Evolutionary conservation across 2,113 vertebrate genomes (phyloP), one percentile per base, ranked within the genome.

Genomic region (Vombatus ursinus): DNA sequence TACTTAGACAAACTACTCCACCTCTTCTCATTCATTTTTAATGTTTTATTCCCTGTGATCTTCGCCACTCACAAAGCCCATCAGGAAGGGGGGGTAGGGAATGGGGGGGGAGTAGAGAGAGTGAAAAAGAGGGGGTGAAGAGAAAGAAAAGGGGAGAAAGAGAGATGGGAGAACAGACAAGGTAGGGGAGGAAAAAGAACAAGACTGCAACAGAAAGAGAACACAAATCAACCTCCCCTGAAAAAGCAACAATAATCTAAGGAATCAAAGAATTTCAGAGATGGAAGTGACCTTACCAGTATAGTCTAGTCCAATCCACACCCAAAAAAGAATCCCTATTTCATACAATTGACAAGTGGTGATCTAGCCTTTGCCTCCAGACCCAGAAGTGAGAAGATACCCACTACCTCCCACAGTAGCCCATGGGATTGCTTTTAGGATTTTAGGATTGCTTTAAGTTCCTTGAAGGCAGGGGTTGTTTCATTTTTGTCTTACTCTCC

Each of bases 1-100:
- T n/a, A 92, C 93, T 95, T 92, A 94, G 95, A 97, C 94, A 95
- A 98, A 97, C 94, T 95, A 96, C 97, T 98, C 94, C 68, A 95
- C 49, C 90, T 92, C 95, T 97, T 51, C 94, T 98, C 97, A 98
- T 98, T 97, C 93, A 98, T 98, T 98, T 98, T 98, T 98, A 97
- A 98, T 97, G 96, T 44, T 97, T 97, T 94, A 92, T 90, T 98
- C 97, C 92, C 96, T 61, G 93, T 93, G 93, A 96, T 94, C 94
- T 94, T 97, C 49, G 93, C 95, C 91, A 94, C 94, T 95, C 94
- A 96, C 95, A 77, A 90, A n/a, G 68, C 53, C 97, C 97, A 94
- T 91, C 84, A 97, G 92, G 93, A 95, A 93, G 89, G 94, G 93
- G 95, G 53, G 95, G 52, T n/a, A 92, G 57, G 3, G 12, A 68